Conservation (phyloP, 2,113 vertebrate genomes). For the Shinisaurus crocodilurus region DNA sequence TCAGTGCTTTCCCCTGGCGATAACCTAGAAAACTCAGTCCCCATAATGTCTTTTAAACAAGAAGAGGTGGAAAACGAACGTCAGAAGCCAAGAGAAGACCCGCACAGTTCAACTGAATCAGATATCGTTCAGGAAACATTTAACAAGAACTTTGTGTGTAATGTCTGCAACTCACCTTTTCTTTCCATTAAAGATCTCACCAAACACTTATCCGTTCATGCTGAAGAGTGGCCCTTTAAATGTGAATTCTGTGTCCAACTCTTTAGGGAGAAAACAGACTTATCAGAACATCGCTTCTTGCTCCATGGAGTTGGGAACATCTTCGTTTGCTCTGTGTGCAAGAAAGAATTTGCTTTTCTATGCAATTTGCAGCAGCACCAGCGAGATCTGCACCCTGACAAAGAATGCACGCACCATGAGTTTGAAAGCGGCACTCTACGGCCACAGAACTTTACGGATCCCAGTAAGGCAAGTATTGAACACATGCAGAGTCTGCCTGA, state of each 20-base stretch:
- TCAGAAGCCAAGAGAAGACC: slow-evolving; percentile 65
- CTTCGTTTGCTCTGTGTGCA: slow-evolving; percentile 91
- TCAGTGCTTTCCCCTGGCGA: slow-evolving; percentile 82
- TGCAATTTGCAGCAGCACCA: slow-evolving; percentile 98
- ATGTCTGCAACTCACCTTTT: slow-evolving; percentile 93
- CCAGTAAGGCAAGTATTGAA: slow-evolving; percentile 70
- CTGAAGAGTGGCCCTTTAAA: slow-evolving; percentile 96
- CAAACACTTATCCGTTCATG: slow-evolving; percentile 90
- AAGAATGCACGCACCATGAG: slow-evolving; percentile 89
- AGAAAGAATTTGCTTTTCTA: slow-evolving; percentile 97
- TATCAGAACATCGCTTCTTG: slow-evolving; percentile 92
- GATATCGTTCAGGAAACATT: slow-evolving; percentile 80
- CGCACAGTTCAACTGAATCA: slow-evolving; percentile 53
- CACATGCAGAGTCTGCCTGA: slow-evolving; percentile 74
- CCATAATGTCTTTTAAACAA: slow-evolving; percentile 75
- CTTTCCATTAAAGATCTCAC: slow-evolving; percentile 95
- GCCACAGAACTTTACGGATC: slow-evolving; percentile 94
- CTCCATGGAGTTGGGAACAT: slow-evolving; percentile 96
- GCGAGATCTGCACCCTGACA: slow-evolving; percentile 92
- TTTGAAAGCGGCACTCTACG: slow-evolving; percentile 93
- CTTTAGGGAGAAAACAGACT: slow-evolving; percentile 84
- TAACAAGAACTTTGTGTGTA: slow-evolving; percentile 93
- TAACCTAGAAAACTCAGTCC: slow-evolving; percentile 78
- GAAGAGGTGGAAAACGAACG: slow-evolving; percentile 72
- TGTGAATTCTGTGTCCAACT: slow-evolving; percentile 98